phyloP scores from a whole-genome alignment of 2,888 invertebrate genomes.

The Nycteola revayana region DNA sequence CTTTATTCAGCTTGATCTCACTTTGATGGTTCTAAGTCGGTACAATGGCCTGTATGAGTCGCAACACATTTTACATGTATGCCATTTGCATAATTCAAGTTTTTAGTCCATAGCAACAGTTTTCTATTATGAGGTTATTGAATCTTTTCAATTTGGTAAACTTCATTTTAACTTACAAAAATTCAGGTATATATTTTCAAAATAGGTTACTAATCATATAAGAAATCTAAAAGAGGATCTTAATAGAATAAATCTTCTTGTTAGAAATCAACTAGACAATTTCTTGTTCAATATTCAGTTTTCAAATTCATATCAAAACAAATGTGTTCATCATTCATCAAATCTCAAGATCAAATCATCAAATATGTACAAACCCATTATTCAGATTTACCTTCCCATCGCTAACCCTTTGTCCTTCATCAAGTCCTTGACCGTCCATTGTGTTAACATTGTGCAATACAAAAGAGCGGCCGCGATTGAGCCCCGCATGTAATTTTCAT shows the following conservation, averaged over 20 bases:
- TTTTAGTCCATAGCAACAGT: constrained; percentile 18
- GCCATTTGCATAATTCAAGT: constrained; percentile 42
- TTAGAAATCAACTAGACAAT: no score
- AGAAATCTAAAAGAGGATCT: no score
- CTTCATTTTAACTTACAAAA: no score
- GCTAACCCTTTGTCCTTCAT: constrained; percentile 68
- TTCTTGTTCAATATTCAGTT: no score
- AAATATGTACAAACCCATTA: constrained; percentile 22
- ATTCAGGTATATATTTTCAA: no score
- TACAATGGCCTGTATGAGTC: constrained; percentile 65
- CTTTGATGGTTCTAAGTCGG: constrained; percentile 72
- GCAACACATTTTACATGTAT: constrained; percentile 42
- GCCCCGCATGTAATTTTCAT: constrained; percentile 75
- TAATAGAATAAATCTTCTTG: no score
- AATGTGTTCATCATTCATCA: background rate
- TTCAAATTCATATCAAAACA: no score
- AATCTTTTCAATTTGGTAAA: no score
- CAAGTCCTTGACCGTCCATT: constrained; percentile 78
- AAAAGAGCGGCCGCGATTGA: constrained; percentile 74
- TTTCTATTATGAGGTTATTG: background rate
- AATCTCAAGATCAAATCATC: background rate
- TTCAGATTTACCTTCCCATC: constrained; percentile 38
- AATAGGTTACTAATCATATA: no score
- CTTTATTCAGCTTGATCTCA: constrained; percentile 76
- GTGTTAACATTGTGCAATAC: constrained; percentile 56